Evolutionary conservation across 1,140 invertebrate genomes (phyloP).

Genomic region (Nasonia vitripennis): DNA sequence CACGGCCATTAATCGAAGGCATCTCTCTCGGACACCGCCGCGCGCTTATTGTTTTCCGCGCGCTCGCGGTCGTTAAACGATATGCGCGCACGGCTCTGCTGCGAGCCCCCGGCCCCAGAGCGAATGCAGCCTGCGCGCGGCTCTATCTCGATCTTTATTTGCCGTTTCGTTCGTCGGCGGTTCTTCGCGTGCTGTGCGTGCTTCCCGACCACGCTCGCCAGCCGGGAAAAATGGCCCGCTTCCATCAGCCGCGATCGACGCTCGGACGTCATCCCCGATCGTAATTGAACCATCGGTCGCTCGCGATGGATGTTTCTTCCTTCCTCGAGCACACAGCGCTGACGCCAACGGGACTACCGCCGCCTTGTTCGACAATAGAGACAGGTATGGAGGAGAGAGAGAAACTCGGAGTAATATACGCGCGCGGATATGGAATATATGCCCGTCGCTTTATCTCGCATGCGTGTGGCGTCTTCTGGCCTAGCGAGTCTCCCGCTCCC

Average conservation of each 20-base stretch:
- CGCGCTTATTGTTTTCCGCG: conserved; percentile 51
- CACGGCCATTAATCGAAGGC: conserved; percentile 51
- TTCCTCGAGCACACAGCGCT: not conserved
- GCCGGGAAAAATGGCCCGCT: not conserved
- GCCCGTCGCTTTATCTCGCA: conserved; percentile 61
- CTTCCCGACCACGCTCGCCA: not conserved
- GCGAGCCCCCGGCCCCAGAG: conserved; percentile 41
- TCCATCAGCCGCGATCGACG: not conserved
- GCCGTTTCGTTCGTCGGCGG: not conserved
- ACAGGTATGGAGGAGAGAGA: conserved; percentile 11
- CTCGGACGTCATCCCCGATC: conserved; percentile 29
- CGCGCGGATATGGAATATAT: conserved; percentile 44
- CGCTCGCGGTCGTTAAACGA: conserved; percentile 44
- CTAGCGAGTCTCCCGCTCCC: conserved; percentile 64
- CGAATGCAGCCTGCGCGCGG: not conserved
- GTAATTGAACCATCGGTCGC: conserved; percentile 40
- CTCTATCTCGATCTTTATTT: conserved; percentile 49
- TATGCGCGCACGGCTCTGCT: conserved; percentile 23
- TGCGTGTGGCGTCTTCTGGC: conserved; percentile 65
- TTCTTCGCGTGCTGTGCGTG: not conserved
- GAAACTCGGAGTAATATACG: conserved; percentile 40
- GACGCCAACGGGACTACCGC: conserved; percentile 16
- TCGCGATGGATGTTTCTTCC: not conserved
- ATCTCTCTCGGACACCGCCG: conserved; percentile 29
- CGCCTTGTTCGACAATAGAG: conserved; percentile 39